phyloP scores from a whole-genome alignment of 2,888 invertebrate genomes.

The Machimus atricapillus region DNA sequence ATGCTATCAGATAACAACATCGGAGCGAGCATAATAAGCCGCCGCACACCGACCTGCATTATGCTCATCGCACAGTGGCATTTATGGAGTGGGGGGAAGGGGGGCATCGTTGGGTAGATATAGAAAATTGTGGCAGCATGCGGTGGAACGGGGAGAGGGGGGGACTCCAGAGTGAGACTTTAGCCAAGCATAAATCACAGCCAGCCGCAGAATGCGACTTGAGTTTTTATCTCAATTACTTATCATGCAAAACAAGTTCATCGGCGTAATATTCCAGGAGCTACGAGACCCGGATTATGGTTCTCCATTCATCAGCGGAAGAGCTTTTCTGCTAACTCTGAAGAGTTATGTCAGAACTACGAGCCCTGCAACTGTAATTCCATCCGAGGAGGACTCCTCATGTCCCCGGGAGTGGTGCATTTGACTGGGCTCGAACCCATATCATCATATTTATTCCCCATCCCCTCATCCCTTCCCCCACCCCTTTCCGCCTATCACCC shows the following conservation, averaged over 20 bases:
- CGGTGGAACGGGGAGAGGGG: background rate
- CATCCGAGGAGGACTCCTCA: background rate
- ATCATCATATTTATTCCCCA: background rate
- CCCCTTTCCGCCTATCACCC: background rate
- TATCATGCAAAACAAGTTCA: constrained; percentile 40
- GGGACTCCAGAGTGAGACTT: background rate
- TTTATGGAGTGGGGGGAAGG: background rate
- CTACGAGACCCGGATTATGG: background rate
- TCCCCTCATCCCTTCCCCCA: background rate
- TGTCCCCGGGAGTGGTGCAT: background rate
- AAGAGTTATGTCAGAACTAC: constrained; percentile 28
- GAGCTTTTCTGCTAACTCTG: constrained; percentile 11
- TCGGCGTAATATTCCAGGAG: constrained; percentile 21
- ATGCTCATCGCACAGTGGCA: background rate
- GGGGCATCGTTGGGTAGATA: background rate
- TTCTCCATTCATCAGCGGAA: constrained; percentile 34
- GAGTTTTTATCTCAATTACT: constrained; percentile 40
- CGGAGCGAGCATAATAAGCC: constrained; percentile 30
- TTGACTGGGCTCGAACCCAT: background rate
- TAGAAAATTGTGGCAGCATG: background rate
- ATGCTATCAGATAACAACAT: constrained; percentile 35
- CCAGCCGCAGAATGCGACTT: constrained; percentile 25
- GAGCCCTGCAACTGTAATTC: constrained; percentile 21
- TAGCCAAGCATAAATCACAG: constrained; percentile 26
- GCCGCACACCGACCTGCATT: constrained; percentile 26